Percentiles rank a stretch among this genome's conserved stretches.
phyloP scores from a whole-genome alignment of 2,888 invertebrate species.

The Parochlus steinenii region DNA sequence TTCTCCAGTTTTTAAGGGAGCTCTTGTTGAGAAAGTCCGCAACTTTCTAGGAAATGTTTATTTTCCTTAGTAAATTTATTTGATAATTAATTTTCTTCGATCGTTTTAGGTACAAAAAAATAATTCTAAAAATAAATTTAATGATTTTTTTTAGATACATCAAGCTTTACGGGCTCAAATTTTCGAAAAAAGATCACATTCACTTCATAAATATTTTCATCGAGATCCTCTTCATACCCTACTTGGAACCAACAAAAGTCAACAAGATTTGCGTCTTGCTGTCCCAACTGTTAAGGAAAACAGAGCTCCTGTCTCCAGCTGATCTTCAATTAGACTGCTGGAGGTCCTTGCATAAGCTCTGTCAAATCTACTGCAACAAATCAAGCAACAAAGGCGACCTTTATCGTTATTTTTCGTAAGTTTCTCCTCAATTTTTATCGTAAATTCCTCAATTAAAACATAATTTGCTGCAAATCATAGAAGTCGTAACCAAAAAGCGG shows the following conservation, averaged over 20 bases:
- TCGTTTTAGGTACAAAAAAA: not conserved
- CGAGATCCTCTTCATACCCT: slow-evolving; percentile 57
- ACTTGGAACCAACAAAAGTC: slow-evolving; percentile 58
- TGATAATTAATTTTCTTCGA: not conserved
- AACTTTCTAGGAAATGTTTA: not conserved
- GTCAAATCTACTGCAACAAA: slow-evolving; percentile 16
- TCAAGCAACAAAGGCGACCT: slow-evolving; percentile 16
- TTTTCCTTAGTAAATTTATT: slow-evolving; percentile 6
- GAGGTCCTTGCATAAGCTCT: slow-evolving; percentile 54
- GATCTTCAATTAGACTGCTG: slow-evolving; percentile 73
- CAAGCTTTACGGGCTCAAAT: slow-evolving; percentile 67
- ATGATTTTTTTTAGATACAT: slow-evolving; percentile 50
- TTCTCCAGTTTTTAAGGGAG: too few relatives aligned
- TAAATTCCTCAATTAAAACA: not conserved
- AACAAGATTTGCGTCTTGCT: slow-evolving; percentile 30
- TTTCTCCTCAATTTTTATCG: not conserved
- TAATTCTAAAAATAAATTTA: slow-evolving; percentile 3
- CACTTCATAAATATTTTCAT: slow-evolving; percentile 60
- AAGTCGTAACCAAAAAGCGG: too few relatives aligned
- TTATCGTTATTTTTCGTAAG: slow-evolving; percentile 16
- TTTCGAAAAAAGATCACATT: slow-evolving; percentile 82
- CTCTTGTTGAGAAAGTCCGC: not conserved
- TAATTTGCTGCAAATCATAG: not conserved
- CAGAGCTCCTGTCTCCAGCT: slow-evolving; percentile 52
- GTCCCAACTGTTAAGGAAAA: slow-evolving; percentile 33